Evolutionary conservation across 2,888 invertebrate genomes (phyloP).

Genomic region (Rhagium mordax): DNA sequence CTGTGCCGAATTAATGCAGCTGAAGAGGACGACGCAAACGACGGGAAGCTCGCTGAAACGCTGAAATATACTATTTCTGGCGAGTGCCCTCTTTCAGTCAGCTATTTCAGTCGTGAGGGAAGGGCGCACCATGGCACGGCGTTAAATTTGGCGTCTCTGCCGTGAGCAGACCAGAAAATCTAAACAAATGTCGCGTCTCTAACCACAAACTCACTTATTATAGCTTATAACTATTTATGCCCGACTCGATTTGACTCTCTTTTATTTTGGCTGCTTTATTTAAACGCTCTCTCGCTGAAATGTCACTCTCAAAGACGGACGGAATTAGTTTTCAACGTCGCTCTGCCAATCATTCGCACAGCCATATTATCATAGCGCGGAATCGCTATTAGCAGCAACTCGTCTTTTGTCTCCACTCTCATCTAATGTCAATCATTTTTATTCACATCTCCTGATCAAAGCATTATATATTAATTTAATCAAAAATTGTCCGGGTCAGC

Average conservation of each 20-base stretch:
- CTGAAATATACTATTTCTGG: constrained; percentile 61
- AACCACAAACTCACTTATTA: constrained; percentile 63
- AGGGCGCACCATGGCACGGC: constrained; percentile 54
- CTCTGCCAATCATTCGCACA: not conserved
- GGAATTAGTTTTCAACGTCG: not conserved
- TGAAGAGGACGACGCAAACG: constrained; percentile 20
- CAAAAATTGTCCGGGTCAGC: too few species aligned
- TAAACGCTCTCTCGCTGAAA: constrained; percentile 22
- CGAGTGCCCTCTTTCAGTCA: constrained; percentile 64
- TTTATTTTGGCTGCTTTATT: constrained; percentile 23
- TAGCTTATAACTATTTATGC: constrained; percentile 56
- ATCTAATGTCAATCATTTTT: too few species aligned
- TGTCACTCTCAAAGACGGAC: constrained; percentile 4
- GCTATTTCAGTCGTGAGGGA: constrained; percentile 63
- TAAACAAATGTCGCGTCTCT: constrained; percentile 65
- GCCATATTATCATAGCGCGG: not conserved
- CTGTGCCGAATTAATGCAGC: constrained; percentile 29
- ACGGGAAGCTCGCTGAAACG: constrained; percentile 52
- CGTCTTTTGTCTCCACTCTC: too few species aligned
- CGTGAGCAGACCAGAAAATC: constrained; percentile 66
- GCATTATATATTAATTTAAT: too few species aligned
- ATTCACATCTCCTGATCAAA: too few species aligned
- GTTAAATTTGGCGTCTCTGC: constrained; percentile 67
- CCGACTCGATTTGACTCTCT: constrained; percentile 23
- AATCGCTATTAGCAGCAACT: not conserved